Conservation (phyloP, 2,888 invertebrate genomes). For the Chrysopilus asiliformis region DNA sequence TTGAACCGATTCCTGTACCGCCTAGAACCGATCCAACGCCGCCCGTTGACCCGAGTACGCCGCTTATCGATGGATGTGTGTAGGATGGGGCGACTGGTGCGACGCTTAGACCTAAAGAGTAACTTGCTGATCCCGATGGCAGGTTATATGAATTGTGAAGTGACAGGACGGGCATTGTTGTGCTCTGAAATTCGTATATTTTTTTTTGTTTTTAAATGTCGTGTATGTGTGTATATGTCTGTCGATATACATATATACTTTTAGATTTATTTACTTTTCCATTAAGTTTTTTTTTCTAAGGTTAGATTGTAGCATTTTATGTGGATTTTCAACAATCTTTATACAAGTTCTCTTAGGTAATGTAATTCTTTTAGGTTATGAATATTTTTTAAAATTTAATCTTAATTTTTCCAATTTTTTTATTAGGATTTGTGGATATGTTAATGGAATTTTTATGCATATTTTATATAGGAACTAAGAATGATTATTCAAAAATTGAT, state of each 20-base stretch:
- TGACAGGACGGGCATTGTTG: constrained; percentile 47
- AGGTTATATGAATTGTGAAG: constrained; percentile 37
- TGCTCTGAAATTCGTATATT: constrained; percentile 41
- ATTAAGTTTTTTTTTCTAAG: background rate
- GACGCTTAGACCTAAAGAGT: constrained; percentile 33
- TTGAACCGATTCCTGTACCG: constrained; percentile 16
- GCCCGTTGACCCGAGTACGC: constrained; percentile 28
- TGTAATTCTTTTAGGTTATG: too few relatives aligned
- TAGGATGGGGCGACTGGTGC: constrained; percentile 28
- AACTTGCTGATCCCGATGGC: constrained; percentile 34
- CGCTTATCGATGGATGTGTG: constrained; percentile 32
- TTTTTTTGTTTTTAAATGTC: constrained; percentile 10
- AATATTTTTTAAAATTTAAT: too few relatives aligned
- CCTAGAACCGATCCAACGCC: constrained; percentile 24
- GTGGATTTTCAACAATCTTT: constrained; percentile 1
- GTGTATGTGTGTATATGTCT: constrained; percentile 11
- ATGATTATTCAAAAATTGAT: too few relatives aligned
- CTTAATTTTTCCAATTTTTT: too few relatives aligned
- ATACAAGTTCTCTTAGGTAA: background rate
- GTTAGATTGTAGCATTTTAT: background rate
- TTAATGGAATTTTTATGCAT: too few relatives aligned
- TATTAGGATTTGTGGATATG: too few relatives aligned
- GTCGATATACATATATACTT: too few relatives aligned
- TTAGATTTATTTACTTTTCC: too few relatives aligned
- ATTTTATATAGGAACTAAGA: too few relatives aligned